These are phyloP conservation scores for Pseudonaja textilis DNA, from an alignment of 2,113 vertebrate species.

Conservation along the genomic window DNA sequence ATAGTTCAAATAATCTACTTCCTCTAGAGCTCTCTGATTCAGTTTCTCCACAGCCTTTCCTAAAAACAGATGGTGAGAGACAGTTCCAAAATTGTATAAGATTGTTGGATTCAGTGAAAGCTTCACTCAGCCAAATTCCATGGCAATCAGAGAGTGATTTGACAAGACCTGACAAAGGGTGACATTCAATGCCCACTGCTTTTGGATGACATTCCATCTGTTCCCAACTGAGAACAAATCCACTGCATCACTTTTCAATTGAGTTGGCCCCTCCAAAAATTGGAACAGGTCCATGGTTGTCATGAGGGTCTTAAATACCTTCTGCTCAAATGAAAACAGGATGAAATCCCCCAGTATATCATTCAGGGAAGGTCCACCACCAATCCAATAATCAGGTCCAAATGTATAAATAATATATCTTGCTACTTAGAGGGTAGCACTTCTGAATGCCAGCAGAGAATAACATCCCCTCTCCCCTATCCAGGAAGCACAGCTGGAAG, in stretches of 20 bases:
- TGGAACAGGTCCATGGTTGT: not conserved
- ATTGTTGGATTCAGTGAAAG: not conserved
- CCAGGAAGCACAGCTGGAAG: not conserved
- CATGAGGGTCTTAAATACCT: not conserved
- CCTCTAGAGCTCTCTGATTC: not conserved
- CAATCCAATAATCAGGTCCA: not conserved
- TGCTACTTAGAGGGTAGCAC: not conserved
- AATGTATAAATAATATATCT: not conserved
- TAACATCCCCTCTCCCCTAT: not conserved
- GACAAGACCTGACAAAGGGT: not conserved
- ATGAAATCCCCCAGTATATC: not conserved
- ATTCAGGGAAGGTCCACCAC: not conserved
- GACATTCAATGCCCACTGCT: not conserved
- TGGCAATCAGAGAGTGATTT: not conserved
- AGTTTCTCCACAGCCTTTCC: not conserved
- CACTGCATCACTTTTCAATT: not conserved
- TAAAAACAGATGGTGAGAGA: not conserved
- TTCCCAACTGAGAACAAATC: not conserved
- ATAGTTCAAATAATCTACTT: not conserved
- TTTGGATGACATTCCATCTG: not conserved
- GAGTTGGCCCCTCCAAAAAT: not conserved
- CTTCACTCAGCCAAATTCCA: not conserved
- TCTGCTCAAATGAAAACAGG: not conserved
- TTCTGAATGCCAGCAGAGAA: not conserved
- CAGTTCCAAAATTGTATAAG: not conserved